phyloP scores from a whole-genome alignment of 2,113 vertebrate species.

The Rhea americana region DNA sequence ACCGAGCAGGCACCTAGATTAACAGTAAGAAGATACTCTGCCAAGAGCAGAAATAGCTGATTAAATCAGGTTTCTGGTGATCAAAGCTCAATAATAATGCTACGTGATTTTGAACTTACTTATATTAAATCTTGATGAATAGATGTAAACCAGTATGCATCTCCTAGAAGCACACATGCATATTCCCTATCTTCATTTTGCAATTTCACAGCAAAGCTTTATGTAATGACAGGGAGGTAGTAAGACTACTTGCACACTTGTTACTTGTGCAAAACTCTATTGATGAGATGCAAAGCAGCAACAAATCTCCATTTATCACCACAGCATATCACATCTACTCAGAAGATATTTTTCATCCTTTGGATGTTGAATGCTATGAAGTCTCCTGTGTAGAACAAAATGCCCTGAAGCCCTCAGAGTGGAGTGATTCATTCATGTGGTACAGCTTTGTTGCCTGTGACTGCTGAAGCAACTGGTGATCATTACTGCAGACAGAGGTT shows the following conservation, averaged over 20 bases:
- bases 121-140: background rate
- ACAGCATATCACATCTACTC: background rate
- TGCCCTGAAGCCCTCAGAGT: constrained; percentile 8
- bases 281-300: background rate
- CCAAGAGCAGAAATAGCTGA: background rate
- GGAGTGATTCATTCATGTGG: background rate
- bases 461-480: background rate
- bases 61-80: background rate
- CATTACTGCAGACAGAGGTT: background rate
- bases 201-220: background rate
- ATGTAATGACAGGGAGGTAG: background rate
- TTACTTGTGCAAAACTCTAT: background rate
- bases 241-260: background rate
- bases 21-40: background rate
- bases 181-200: background rate
- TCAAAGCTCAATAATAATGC: background rate
- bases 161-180: background rate
- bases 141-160: background rate
- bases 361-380: background rate
- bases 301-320: background rate
- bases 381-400: background rate
- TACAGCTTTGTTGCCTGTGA: background rate
- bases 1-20: background rate
- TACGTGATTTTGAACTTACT: background rate
- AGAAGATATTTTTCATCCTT: constrained; percentile 31